Percentiles rank a stretch among this genome's conserved stretches.
phyloP scores from a whole-genome alignment of 2,797 vertebrate genomes.

The Clarias platycephalus region DNA sequence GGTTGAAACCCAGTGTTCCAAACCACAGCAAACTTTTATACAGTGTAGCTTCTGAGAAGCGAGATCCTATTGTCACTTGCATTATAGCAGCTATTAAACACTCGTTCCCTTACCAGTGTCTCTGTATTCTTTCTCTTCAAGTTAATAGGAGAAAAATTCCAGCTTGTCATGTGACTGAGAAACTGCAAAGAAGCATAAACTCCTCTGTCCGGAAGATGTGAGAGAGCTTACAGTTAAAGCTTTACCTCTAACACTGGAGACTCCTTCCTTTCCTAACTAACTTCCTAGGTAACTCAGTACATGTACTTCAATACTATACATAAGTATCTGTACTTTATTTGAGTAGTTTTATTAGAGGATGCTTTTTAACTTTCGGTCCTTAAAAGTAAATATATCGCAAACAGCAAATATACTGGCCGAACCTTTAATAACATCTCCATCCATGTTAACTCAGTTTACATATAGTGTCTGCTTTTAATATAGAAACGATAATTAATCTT shows the following conservation, averaged over 20 bases:
- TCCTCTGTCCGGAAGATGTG: background rate
- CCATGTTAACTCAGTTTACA: background rate
- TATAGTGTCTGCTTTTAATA: background rate
- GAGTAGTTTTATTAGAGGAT: no score
- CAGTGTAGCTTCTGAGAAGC: background rate
- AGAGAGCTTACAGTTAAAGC: no score
- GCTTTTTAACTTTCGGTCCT: no score
- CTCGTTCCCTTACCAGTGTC: background rate
- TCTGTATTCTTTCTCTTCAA: background rate
- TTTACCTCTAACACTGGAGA: background rate
- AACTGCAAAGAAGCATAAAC: background rate
- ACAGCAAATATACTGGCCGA: no score
- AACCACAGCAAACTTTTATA: background rate
- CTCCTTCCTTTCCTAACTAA: background rate
- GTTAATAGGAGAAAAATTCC: no score
- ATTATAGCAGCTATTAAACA: no score
- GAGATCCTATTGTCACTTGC: background rate
- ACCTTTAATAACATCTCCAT: no score
- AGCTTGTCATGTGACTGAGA: no score
- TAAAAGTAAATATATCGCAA: no score
- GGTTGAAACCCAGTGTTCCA: background rate
- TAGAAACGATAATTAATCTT: background rate
- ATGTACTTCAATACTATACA: no score
- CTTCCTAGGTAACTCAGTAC: no score
- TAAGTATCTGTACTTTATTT: no score